Conservation (phyloP, 2,113 vertebrate genomes). For the Callionymus lyra region DNA sequence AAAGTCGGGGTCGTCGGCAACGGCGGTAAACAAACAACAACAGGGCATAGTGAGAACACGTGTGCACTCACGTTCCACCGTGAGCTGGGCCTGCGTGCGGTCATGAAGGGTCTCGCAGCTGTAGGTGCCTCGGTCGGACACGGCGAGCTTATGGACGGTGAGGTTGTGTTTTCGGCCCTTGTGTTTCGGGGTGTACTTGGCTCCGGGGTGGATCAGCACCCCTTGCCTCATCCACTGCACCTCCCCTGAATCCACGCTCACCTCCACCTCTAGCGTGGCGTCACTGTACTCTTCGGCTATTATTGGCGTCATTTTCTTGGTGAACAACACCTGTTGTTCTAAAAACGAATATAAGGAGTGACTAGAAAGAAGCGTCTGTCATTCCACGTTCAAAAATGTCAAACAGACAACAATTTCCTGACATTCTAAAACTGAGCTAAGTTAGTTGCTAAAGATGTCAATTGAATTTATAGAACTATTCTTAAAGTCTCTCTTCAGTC, state of each 20-base stretch:
- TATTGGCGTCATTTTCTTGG: constrained; percentile 68
- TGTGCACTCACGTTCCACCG: constrained; percentile 80
- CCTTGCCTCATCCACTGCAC: constrained; percentile 90
- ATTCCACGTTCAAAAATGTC: not conserved
- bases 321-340: constrained; percentile 85
- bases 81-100: constrained; percentile 80
- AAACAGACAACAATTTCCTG: too few species aligned
- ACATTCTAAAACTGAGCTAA: too few species aligned
- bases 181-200: constrained; percentile 71
- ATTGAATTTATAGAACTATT: too few species aligned
- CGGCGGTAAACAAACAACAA: constrained; percentile 56
- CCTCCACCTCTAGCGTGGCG: constrained; percentile 75
- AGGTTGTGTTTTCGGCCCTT: constrained; percentile 66
- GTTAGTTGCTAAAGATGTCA: too few species aligned
- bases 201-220: constrained; percentile 70
- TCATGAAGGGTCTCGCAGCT: constrained; percentile 90
- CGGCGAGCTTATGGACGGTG: constrained; percentile 64
- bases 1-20: constrained; percentile 22
- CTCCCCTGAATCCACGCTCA: constrained; percentile 70
- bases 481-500: too few species aligned
- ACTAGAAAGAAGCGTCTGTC: not conserved
- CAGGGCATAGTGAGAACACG: constrained; percentile 46
- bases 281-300: constrained; percentile 78
- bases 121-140: constrained; percentile 79
- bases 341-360: constrained; percentile 13